phyloP scores from a whole-genome alignment of 2,888 invertebrate genomes.

The Spialia ferax region DNA sequence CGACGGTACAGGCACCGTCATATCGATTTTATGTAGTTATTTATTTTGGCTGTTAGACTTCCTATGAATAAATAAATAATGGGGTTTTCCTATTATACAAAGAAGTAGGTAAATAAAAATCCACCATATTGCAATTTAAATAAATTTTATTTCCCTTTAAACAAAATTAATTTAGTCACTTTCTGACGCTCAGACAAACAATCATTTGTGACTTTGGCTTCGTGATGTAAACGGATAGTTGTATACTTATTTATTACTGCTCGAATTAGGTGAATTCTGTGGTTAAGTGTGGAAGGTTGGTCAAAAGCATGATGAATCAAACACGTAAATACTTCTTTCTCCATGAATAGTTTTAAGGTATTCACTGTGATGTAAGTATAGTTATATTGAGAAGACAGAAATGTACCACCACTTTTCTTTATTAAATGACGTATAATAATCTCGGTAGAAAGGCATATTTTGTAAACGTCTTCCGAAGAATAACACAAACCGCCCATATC shows the following conservation, averaged over 20 bases:
- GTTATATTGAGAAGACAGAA: neutral
- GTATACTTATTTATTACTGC: neutral
- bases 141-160: no score
- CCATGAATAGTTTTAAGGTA: no score
- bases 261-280: neutral
- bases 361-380: neutral
- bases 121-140: no score
- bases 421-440: neutral
- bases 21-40: no score
- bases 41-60: no score
- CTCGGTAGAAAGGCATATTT: neutral
- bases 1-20: no score
- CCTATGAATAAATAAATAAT: no score
- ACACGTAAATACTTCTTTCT: neutral
- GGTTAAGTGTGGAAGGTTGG: neutral
- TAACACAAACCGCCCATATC: neutral
- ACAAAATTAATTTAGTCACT: no score
- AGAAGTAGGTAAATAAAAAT: no score
- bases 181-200: no score
- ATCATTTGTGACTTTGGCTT: no score
- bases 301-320: neutral
- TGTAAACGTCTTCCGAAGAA: neutral
- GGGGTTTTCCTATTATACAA: no score
- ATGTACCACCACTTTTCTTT: neutral
- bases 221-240: neutral